Percentiles rank a stretch among this genome's conserved stretches.
Conservation (phyloP, 2,113 vertebrate species). For the Scalopus aquaticus region DNA sequence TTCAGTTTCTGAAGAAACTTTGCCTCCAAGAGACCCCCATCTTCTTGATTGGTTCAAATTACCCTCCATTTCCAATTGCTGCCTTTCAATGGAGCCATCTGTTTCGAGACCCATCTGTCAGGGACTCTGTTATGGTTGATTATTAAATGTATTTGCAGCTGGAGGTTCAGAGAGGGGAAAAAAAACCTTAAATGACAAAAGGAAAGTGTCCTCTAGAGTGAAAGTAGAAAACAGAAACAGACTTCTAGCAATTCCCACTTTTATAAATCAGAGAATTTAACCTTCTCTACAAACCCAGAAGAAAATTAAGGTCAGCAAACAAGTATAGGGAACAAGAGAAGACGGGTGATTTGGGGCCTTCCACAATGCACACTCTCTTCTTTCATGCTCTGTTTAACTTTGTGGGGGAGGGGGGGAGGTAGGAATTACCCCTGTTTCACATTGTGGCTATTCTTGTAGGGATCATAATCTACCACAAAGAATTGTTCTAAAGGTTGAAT, state of each 20-base stretch:
- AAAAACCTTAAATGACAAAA: constrained; percentile 27
- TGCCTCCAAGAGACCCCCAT: constrained; percentile 45
- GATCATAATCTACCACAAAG: not conserved
- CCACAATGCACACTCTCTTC: not conserved
- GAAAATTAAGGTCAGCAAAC: not conserved
- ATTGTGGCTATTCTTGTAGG: not conserved
- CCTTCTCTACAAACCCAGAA: not conserved
- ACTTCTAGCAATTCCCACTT: not conserved
- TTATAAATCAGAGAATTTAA: not conserved
- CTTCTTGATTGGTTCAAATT: constrained; percentile 67
- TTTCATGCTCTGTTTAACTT: not conserved
- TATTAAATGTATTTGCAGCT: constrained; percentile 66
- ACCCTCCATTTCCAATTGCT: constrained; percentile 31
- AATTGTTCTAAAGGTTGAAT: not conserved
- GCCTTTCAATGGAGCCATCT: constrained; percentile 60
- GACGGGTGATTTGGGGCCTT: not conserved
- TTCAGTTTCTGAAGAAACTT: constrained; percentile 57
- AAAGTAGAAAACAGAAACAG: constrained; percentile 45
- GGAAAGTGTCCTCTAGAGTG: constrained; percentile 31
- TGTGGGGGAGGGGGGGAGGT: not conserved
- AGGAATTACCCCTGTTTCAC: not conserved
- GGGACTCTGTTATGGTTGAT: constrained; percentile 35
- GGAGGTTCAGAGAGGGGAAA: not conserved
- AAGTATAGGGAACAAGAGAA: not conserved
- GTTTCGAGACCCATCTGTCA: constrained; percentile 55